These are phyloP conservation scores for Dendrophyllia cribrosa DNA, from an alignment of 64 coral and sea anemone species.

Conservation along the genomic window DNA sequence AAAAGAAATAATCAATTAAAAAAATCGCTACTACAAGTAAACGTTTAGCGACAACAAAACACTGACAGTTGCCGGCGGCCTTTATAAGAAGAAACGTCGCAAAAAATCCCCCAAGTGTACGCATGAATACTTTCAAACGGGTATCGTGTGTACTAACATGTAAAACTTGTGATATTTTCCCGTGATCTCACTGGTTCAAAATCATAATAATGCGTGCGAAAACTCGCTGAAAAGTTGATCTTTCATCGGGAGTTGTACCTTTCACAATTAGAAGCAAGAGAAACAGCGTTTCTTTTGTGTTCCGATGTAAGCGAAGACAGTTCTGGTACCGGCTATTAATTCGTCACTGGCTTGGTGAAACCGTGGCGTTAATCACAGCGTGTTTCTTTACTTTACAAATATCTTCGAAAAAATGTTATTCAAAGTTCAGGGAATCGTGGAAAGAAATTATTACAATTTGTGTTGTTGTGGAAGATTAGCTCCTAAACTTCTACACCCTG, in stretches of 20 bases:
- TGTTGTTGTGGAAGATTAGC: background rate
- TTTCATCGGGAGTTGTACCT: background rate
- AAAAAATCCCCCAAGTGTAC: background rate
- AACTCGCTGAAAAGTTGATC: background rate
- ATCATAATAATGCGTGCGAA: background rate
- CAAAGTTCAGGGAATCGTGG: background rate
- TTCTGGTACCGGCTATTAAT: background rate
- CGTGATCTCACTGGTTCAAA: slow-evolving; percentile 39
- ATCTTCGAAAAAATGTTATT: background rate
- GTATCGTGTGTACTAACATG: background rate
- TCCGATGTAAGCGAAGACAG: no score
- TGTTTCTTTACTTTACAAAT: background rate
- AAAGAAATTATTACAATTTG: background rate
- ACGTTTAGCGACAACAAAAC: no score
- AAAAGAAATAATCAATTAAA: no score
- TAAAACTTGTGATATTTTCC: slow-evolving; percentile 1
- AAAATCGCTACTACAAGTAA: no score
- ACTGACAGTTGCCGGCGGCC: no score
- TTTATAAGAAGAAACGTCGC: background rate
- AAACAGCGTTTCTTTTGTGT: no score
- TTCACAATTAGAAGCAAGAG: no score
- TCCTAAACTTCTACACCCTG: background rate
- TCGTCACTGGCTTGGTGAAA: background rate
- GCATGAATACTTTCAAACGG: slow-evolving; percentile 34
- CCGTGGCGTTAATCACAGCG: background rate